Evolutionary conservation across 2,888 invertebrate species (phyloP).

Genomic region (Monochamus alternatus): DNA sequence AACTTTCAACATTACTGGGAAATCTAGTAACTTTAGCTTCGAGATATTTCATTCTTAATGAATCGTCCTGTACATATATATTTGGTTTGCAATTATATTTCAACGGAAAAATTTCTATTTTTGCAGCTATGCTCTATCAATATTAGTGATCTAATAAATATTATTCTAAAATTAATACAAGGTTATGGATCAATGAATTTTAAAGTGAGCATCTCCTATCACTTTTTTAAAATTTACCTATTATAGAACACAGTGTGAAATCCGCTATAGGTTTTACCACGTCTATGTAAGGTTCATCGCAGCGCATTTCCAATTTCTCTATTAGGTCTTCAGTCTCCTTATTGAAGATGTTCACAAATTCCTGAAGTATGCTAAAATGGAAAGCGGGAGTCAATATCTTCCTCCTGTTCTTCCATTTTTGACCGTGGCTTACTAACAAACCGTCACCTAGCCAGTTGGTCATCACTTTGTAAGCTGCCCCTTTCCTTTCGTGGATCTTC

Average conservation of each 20-base stretch:
- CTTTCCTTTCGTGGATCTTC: conserved; percentile 47
- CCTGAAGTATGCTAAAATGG: conserved; percentile 53
- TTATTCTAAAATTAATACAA: too few species aligned
- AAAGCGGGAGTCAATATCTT: conserved; percentile 56
- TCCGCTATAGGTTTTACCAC: conserved; percentile 49
- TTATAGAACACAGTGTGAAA: conserved; percentile 52
- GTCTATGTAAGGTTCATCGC: conserved; percentile 42
- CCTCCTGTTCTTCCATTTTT: conserved; percentile 53
- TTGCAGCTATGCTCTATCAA: too few species aligned
- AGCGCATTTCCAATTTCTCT: conserved; percentile 33
- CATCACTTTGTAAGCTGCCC: conserved; percentile 44
- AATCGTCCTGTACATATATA: too few species aligned
- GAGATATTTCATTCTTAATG: too few species aligned
- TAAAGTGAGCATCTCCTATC: too few species aligned
- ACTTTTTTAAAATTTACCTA: conserved; percentile 40
- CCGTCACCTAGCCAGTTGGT: conserved; percentile 53
- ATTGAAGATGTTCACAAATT: conserved; percentile 52
- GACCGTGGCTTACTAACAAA: conserved; percentile 51
- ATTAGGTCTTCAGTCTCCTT: conserved; percentile 51
- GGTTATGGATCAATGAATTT: too few species aligned
- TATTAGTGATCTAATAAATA: too few species aligned
- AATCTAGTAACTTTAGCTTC: too few species aligned
- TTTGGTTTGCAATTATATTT: too few species aligned
- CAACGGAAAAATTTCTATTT: too few species aligned
- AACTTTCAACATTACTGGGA: too few species aligned